Conservation (phyloP, 1,140 invertebrate genomes). For the Drosophila bocqueti region DNA sequence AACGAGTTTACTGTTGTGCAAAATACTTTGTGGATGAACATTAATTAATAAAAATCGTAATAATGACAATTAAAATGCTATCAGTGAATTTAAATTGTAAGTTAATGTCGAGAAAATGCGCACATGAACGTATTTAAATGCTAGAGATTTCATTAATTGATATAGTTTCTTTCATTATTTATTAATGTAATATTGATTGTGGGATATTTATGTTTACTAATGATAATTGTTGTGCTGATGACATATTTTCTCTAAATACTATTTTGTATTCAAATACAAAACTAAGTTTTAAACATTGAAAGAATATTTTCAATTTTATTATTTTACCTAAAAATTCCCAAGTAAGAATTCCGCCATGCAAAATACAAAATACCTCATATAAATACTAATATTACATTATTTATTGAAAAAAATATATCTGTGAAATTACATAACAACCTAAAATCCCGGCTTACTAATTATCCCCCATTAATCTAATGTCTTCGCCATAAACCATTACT, state of each 20-base stretch:
- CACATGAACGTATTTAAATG: neutral
- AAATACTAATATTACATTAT: neutral
- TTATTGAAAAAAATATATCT: neutral
- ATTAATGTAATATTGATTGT: neutral
- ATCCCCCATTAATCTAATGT: slow-evolving; percentile 10
- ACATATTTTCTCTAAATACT: neutral
- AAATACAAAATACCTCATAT: neutral
- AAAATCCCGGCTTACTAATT: neutral
- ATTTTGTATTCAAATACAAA: neutral
- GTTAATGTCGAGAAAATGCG: neutral
- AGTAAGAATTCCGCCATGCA: neutral
- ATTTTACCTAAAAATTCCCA: neutral
- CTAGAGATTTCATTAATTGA: slow-evolving; percentile 8
- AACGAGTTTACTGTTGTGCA: neutral
- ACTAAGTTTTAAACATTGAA: neutral
- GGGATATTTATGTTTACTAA: neutral
- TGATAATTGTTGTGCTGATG: neutral
- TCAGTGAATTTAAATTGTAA: neutral
- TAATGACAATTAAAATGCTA: neutral
- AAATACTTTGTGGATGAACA: slow-evolving; percentile 7
- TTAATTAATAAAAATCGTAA: slow-evolving; percentile 11
- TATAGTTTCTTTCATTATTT: neutral
- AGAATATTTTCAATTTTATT: neutral
- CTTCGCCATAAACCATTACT: slow-evolving; percentile 12
- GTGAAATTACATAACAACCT: neutral